A percentile compares a stretch with the other conserved stretches of the same genome.
Conservation (phyloP, 2,113 vertebrate genomes). For the Ardeotis arabs region DNA sequence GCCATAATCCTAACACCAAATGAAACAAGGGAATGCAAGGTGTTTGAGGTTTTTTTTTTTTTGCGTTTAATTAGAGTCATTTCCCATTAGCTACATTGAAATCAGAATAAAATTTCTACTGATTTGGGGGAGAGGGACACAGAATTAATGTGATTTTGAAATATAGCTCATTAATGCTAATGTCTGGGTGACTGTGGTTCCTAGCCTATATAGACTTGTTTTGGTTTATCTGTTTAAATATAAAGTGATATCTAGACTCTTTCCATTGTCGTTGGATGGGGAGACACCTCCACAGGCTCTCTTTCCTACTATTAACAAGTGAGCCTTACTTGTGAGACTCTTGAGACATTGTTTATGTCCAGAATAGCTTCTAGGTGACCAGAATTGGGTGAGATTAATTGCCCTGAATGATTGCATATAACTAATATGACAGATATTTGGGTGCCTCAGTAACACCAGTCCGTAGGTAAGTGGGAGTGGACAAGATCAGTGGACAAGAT, state of each 20-base stretch:
- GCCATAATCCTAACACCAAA: background rate
- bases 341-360: background rate
- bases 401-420: background rate
- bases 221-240: background rate
- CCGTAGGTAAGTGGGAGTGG: background rate
- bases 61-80: background rate
- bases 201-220: background rate
- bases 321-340: background rate
- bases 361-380: background rate
- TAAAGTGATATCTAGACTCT: background rate
- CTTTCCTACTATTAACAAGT: background rate
- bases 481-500: too few relatives aligned
- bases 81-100: background rate
- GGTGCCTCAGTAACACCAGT: background rate
- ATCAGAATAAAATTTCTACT: background rate
- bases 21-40: background rate
- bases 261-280: background rate
- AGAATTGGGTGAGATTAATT: background rate
- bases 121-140: background rate
- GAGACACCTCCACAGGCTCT: background rate
- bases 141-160: background rate
- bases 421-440: background rate
- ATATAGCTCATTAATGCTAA: background rate
- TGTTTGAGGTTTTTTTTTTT: fast-evolving
- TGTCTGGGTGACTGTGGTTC: background rate